Evolutionary conservation across 2,888 invertebrate genomes (phyloP).

Genomic region (Amblyjoppa proteus): DNA sequence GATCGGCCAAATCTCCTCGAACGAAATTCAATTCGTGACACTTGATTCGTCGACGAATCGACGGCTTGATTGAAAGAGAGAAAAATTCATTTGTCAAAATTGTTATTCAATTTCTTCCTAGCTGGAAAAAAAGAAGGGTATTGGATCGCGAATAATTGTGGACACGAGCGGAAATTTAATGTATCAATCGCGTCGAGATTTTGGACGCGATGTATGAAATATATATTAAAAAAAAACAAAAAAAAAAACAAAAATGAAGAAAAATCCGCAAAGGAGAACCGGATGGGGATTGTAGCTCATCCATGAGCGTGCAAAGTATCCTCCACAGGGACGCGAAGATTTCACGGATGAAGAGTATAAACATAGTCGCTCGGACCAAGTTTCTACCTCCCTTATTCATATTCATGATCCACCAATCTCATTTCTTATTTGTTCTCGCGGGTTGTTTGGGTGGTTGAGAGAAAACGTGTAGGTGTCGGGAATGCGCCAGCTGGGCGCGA

Average conservation of each 20-base stretch:
- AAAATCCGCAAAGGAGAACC: neutral
- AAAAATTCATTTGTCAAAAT: too few relatives aligned
- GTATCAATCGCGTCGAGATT: too few relatives aligned
- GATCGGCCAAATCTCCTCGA: too few relatives aligned
- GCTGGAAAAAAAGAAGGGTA: too few relatives aligned
- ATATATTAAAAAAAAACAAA: too few relatives aligned
- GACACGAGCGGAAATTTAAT: too few relatives aligned
- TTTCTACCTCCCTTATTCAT: constrained; percentile 53
- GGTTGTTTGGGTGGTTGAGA: constrained; percentile 6
- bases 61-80: too few relatives aligned
- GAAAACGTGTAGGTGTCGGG: constrained; percentile 63
- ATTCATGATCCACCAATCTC: constrained; percentile 63
- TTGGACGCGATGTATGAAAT: too few relatives aligned
- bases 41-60: too few relatives aligned
- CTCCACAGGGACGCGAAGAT: constrained; percentile 1
- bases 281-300: neutral
- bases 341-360: constrained; percentile 20
- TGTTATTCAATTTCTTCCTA: too few relatives aligned
- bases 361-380: constrained; percentile 1
- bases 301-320: neutral
- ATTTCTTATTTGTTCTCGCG: constrained; percentile 62
- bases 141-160: too few relatives aligned
- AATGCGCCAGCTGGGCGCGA: constrained; percentile 63
- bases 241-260: neutral
- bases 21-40: too few relatives aligned